Percentiles rank a stretch among this genome's conserved stretches.
These are phyloP conservation scores for Notamacropus eugenii DNA, from an alignment of 2,797 vertebrate genomes.

Conservation along the genomic window DNA sequence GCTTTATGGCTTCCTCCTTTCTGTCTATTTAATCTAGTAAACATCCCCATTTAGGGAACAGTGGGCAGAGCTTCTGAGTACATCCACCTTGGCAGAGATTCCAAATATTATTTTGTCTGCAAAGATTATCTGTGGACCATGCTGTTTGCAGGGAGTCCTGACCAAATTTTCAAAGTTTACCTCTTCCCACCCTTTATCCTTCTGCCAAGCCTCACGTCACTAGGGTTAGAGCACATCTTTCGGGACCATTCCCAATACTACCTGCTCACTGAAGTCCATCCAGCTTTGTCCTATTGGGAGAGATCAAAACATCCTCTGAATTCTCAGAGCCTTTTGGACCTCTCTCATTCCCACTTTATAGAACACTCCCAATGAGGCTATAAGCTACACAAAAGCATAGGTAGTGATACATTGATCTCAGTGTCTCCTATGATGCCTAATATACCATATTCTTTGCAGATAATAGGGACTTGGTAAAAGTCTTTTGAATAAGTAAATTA, in stretches of 20 bases:
- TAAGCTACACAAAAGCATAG: neutral
- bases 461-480: neutral
- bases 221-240: neutral
- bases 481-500: neutral
- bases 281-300: neutral
- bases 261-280: neutral
- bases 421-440: too few species aligned
- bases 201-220: neutral
- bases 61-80: neutral
- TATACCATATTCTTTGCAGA: neutral
- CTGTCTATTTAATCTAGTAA: neutral
- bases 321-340: neutral
- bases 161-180: neutral
- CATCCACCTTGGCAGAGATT: neutral
- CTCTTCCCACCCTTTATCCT: neutral
- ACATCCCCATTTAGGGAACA: neutral
- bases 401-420: neutral
- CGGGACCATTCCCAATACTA: too few species aligned
- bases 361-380: neutral
- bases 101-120: neutral
- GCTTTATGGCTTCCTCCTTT: rapidly evolving
- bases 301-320: neutral
- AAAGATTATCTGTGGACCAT: neutral
- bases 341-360: neutral
- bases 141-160: neutral